Conservation (phyloP, 1,140 invertebrate species). For the Ephestia elutella region DNA sequence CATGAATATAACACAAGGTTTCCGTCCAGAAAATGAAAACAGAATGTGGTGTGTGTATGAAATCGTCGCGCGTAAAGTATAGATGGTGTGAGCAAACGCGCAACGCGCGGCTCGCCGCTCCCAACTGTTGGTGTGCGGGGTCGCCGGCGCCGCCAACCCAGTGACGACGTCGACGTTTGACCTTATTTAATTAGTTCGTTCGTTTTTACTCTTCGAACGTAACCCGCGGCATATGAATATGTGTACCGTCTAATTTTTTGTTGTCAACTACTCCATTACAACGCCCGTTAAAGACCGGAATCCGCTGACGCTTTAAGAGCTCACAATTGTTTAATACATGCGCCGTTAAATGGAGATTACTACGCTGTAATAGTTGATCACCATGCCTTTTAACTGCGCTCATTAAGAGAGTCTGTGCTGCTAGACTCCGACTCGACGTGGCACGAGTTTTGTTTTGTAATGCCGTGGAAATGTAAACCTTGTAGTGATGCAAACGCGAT, state of each 20-base stretch:
- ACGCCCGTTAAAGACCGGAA: slow-evolving; percentile 15
- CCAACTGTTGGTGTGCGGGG: slow-evolving; percentile 45
- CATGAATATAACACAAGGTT: not conserved
- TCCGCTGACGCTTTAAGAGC: slow-evolving; percentile 5
- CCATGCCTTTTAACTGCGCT: slow-evolving; percentile 6
- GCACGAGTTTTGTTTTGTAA: slow-evolving; percentile 2
- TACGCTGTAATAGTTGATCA: not conserved
- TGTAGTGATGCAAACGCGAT: slow-evolving; percentile 37
- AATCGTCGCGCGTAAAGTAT: not conserved
- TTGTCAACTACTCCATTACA: slow-evolving; percentile 41
- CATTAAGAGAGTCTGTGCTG: not conserved
- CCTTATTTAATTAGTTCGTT: slow-evolving; percentile 74
- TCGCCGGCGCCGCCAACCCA: slow-evolving; percentile 34
- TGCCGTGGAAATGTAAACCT: slow-evolving; percentile 15
- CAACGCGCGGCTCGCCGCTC: slow-evolving; percentile 32
- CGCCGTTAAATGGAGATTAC: slow-evolving; percentile 1
- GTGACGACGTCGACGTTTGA: slow-evolving; percentile 57
- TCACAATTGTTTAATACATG: not conserved
- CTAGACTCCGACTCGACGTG: not conserved
- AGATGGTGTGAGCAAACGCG: slow-evolving; percentile 15
- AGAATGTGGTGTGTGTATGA: not conserved
- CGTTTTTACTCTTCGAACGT: slow-evolving; percentile 70
- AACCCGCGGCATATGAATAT: slow-evolving; percentile 66
- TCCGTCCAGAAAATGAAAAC: not conserved
- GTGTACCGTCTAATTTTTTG: slow-evolving; percentile 61